phyloP scores from a whole-genome alignment of 2,888 invertebrate genomes.

The Sesia apiformis region DNA sequence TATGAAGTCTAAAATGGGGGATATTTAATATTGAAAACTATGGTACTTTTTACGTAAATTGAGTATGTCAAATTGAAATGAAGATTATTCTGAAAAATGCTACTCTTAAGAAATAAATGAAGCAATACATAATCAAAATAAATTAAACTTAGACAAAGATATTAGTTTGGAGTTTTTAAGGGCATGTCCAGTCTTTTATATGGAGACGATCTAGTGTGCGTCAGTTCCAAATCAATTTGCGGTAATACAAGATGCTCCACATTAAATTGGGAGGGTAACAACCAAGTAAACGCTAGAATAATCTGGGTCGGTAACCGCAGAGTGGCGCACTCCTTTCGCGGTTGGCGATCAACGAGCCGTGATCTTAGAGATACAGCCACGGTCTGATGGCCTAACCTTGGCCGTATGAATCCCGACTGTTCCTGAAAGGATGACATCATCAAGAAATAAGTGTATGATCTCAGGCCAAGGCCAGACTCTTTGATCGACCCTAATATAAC shows the following conservation, averaged over 20 bases:
- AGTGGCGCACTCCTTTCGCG: conserved; percentile 48
- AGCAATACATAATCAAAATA: too few species aligned
- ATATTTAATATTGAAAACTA: too few species aligned
- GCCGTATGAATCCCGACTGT: conserved; percentile 47
- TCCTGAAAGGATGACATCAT: conserved; percentile 58
- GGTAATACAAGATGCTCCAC: conserved; percentile 13
- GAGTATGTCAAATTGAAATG: too few species aligned
- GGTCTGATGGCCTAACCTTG: conserved; percentile 66
- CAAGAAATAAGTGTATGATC: conserved; percentile 28
- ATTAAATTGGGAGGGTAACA: conserved; percentile 43
- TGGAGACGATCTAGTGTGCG: too few species aligned
- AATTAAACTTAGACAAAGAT: too few species aligned
- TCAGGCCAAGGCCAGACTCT: conserved; percentile 48
- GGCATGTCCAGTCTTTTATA: too few species aligned
- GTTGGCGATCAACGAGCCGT: conserved; percentile 55
- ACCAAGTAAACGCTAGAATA: conserved; percentile 35
- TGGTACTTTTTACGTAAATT: too few species aligned
- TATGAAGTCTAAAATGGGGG: too few species aligned
- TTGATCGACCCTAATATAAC: conserved; percentile 40
- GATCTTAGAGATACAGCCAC: conserved; percentile 47
- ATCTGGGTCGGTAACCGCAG: conserved; percentile 52
- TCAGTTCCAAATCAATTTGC: too few species aligned
- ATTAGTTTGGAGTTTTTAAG: too few species aligned
- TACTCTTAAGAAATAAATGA: too few species aligned
- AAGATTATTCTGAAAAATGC: too few species aligned